Evolutionary conservation across 2,113 vertebrate genomes (phyloP).

Genomic region (Progne subis): DNA sequence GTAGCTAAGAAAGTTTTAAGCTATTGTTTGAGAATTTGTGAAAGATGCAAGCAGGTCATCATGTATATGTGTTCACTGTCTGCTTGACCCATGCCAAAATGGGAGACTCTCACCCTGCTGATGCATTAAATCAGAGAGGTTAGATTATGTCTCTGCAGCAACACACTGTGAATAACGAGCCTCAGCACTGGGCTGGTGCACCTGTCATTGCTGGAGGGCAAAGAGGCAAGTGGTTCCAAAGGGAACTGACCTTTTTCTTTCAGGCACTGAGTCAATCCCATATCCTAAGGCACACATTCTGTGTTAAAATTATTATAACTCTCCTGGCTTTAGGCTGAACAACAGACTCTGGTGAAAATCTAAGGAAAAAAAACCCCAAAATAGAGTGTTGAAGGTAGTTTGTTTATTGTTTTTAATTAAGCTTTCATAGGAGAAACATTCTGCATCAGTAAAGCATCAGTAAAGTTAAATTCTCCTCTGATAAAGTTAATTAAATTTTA

Average conservation of each 20-base stretch:
- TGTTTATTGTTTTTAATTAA: neutral
- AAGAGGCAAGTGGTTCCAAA: conserved; percentile 41
- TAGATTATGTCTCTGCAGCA: conserved; percentile 10
- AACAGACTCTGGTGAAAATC: conserved; percentile 15
- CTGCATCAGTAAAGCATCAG: neutral
- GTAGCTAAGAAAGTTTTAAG: neutral
- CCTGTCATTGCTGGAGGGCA: conserved; percentile 56
- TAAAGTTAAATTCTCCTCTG: neutral
- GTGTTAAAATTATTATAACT: conserved; percentile 28
- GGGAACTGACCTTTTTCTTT: conserved; percentile 64
- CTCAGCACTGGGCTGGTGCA: neutral
- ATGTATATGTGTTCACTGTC: neutral
- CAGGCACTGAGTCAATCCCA: conserved; percentile 34
- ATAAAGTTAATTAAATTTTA: conserved; percentile 4
- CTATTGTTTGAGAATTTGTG: neutral
- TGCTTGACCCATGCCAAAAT: neutral
- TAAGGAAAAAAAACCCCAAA: neutral
- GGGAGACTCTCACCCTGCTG: neutral
- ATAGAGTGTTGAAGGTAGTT: neutral
- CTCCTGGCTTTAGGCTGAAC: conserved; percentile 20
- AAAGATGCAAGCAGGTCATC: neutral
- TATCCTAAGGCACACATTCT: conserved; percentile 62
- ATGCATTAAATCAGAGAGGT: neutral
- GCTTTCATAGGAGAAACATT: neutral
- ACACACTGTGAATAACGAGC: conserved; percentile 6